phyloP scores from a whole-genome alignment of 2,797 vertebrate species.

The Parauchenoglanis ngamensis region DNA sequence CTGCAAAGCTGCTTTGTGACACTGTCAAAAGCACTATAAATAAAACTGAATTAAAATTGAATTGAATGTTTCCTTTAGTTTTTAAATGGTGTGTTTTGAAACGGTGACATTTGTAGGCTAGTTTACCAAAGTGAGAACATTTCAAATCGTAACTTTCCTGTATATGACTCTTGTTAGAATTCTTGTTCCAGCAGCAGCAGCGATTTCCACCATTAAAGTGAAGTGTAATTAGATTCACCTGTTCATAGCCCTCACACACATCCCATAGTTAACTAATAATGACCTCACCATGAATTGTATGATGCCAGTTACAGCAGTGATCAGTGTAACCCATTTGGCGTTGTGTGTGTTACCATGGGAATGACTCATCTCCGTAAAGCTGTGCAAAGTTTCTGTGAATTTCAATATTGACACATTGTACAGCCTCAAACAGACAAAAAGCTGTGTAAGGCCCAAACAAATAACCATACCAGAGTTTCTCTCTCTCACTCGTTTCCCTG shows the following conservation, averaged over 20 bases:
- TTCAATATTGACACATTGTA: not conserved
- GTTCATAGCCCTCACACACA: not conserved
- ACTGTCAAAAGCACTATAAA: too few species aligned
- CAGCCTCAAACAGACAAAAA: not conserved
- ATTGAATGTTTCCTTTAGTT: not conserved
- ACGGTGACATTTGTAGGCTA: not conserved
- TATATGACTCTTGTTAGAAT: not conserved
- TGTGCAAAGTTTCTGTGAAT: constrained; percentile 20
- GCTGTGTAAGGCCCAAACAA: not conserved
- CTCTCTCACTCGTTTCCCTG: not conserved
- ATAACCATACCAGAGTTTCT: constrained; percentile 14
- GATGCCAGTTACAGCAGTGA: not conserved
- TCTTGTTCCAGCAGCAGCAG: not conserved
- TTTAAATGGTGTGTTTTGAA: not conserved
- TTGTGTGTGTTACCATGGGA: not conserved
- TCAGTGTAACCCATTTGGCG: not conserved
- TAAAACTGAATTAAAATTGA: too few species aligned
- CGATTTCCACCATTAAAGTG: not conserved
- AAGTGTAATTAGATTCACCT: not conserved
- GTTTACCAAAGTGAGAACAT: not conserved
- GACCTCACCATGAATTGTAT: not conserved
- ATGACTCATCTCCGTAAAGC: not conserved
- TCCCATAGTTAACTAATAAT: constrained; percentile 2
- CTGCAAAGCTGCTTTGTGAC: too few species aligned
- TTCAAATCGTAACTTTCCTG: not conserved